Evolutionary conservation across 2,113 vertebrate genomes (phyloP).

Genomic region (Pterocles orientalis): DNA sequence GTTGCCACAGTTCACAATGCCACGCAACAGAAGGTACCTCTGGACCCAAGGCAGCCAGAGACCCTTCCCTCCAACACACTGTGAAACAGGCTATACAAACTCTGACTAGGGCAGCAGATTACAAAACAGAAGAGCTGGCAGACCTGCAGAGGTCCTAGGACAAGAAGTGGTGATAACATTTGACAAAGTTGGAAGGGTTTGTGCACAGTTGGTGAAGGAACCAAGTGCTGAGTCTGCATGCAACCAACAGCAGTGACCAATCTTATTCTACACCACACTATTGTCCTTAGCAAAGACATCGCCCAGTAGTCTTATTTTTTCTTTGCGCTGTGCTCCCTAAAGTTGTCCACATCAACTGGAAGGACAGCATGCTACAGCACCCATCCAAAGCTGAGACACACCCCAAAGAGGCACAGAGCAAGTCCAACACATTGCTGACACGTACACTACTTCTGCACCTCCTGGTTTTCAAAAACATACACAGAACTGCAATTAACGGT

Average conservation of each 20-base stretch:
- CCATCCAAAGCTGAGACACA: not conserved
- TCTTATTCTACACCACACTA: not conserved
- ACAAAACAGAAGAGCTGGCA: not conserved
- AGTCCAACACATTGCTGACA: fast-evolving
- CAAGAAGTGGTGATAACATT: not conserved
- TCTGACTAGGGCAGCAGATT: not conserved
- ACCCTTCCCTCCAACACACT: fast-evolving
- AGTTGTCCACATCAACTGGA: not conserved
- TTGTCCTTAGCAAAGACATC: not conserved
- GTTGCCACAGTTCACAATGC: fast-evolving
- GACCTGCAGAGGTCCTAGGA: not conserved
- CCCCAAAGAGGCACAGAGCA: not conserved
- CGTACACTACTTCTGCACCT: not conserved
- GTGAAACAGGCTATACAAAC: not conserved
- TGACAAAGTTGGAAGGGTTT: not conserved
- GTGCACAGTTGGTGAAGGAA: not conserved
- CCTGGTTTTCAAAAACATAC: not conserved
- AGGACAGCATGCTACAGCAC: not conserved
- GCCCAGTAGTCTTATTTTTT: not conserved
- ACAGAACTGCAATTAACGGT: not conserved
- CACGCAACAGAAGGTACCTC: not conserved
- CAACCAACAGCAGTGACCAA: fast-evolving
- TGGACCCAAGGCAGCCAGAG: fast-evolving
- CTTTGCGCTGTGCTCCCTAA: not conserved
- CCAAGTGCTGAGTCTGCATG: not conserved